Evolutionary conservation across 2,888 invertebrate genomes (phyloP), one percentile per base, ranked within the genome.

Genomic region (Brachynemurus nebulosus): DNA sequence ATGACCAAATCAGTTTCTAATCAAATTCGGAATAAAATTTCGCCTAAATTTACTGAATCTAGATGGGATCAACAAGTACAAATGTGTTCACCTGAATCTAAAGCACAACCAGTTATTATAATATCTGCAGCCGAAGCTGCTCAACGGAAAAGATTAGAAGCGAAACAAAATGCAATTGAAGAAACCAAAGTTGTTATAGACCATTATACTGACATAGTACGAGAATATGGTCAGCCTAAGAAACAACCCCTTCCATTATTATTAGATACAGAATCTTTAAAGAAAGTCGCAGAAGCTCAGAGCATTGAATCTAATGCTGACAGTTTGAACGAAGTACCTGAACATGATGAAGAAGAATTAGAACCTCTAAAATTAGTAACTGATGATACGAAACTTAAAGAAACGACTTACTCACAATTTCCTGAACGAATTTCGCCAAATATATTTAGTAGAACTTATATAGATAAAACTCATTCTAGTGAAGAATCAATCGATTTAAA

Each of bases 151-250:
- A 23, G 18, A 21, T 17, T 27, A 25, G 40, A 46, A 33, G 17
- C 39, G 8, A 21, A 33, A 5, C 21, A 44, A 38, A 67, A 67
- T 57, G 59, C 70, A 20, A 68, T 68, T 40, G 81, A 83, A 51
- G 81, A 79, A 60, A 72, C 76, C 1, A 74, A 71, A 58, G 78
- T 78, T 1, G 77, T 81, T 0, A 80, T 82, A 12, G 83, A 84
- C 63, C 81, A 85, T 58, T 88, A 88, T 54, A 81, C 82, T 14
- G 85, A 80, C 58, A 78, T 88, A 50, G 82, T 88, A 2, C 76
- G 74, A 53, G 81, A 78, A 57, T 78, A 78, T 54, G 78, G 82
- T 11, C 65, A 63, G 45, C 66, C 65, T 12, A 69, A 68, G 48
- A 69, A 66, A 55, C 59, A 66, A 6, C 58, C 63, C 38, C 65